phyloP scores from a whole-genome alignment of 2,113 vertebrate species.

The Anhinga anhinga region DNA sequence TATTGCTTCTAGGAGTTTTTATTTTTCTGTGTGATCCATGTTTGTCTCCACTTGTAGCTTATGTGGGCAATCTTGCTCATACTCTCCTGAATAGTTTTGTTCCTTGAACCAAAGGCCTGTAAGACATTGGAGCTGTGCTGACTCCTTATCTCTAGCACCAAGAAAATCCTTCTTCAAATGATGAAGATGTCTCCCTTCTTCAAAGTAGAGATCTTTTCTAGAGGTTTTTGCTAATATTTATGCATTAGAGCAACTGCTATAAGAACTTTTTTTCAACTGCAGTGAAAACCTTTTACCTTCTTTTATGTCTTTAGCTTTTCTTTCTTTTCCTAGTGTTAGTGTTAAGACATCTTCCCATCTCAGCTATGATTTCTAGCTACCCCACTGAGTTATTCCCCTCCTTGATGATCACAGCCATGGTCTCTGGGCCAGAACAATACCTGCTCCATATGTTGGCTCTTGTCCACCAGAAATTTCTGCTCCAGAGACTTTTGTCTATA shows the following conservation, averaged over 20 bases:
- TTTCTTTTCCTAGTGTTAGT: neutral
- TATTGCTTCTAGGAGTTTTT: neutral
- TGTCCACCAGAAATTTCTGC: neutral
- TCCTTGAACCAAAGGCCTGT: neutral
- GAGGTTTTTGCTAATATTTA: neutral
- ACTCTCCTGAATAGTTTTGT: neutral
- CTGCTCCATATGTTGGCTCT: neutral
- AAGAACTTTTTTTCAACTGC: neutral
- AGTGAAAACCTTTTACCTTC: neutral
- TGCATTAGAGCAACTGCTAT: neutral
- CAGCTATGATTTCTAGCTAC: neutral
- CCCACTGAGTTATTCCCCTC: neutral
- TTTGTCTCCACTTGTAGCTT: neutral
- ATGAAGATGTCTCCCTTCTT: neutral
- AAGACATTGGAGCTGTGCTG: neutral
- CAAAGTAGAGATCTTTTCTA: neutral
- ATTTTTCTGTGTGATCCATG: neutral
- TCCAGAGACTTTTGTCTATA: neutral
- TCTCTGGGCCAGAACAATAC: neutral
- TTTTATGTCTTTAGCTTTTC: neutral
- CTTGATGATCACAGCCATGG: neutral
- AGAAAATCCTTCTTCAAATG: neutral
- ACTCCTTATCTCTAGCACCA: neutral
- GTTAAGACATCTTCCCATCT: neutral
- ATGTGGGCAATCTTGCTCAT: neutral